Conservation (phyloP, 2,888 invertebrate genomes). For the Aethes cnicana region DNA sequence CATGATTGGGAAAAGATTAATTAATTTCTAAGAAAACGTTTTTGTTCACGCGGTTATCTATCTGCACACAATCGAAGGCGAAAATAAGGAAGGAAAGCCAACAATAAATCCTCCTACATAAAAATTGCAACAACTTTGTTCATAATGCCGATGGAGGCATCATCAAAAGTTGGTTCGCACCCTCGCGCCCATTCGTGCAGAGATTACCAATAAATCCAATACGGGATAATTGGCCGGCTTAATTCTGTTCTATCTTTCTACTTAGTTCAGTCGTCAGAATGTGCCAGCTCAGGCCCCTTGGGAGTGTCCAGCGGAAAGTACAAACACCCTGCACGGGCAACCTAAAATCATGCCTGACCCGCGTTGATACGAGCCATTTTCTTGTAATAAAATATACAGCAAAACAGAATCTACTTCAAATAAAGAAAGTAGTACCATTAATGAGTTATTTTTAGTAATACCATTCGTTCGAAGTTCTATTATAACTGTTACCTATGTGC, state of each 20-base stretch:
- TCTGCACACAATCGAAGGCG: conserved; percentile 66
- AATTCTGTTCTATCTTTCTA: conserved; percentile 83
- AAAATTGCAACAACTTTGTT: conserved; percentile 82
- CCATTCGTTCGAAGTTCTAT: conserved; percentile 35
- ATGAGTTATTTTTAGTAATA: conserved; percentile 66
- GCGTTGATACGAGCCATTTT: conserved; percentile 57
- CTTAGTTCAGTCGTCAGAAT: conserved; percentile 83
- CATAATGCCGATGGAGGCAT: conserved; percentile 80
- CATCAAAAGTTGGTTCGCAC: conserved; percentile 82
- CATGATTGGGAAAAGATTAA: conserved; percentile 60
- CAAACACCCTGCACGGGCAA: conserved; percentile 62
- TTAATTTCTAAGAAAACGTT: conserved; percentile 69
- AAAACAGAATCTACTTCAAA: conserved; percentile 56
- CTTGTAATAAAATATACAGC: conserved; percentile 44
- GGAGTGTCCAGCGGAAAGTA: conserved; percentile 73
- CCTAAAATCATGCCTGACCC: conserved; percentile 61
- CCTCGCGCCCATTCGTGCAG: conserved; percentile 82
- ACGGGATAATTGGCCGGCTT: conserved; percentile 83
- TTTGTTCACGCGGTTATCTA: conserved; percentile 69
- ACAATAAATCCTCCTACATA: conserved; percentile 80
- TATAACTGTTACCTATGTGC: too few relatives aligned
- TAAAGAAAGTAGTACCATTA: conserved; percentile 67
- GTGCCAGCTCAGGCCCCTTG: conserved; percentile 79
- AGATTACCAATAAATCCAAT: conserved; percentile 83
- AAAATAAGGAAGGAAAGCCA: conserved; percentile 68